Base-by-base conservation (phyloP, 2,113 vertebrate genomes). In the Lota lota region DNA sequence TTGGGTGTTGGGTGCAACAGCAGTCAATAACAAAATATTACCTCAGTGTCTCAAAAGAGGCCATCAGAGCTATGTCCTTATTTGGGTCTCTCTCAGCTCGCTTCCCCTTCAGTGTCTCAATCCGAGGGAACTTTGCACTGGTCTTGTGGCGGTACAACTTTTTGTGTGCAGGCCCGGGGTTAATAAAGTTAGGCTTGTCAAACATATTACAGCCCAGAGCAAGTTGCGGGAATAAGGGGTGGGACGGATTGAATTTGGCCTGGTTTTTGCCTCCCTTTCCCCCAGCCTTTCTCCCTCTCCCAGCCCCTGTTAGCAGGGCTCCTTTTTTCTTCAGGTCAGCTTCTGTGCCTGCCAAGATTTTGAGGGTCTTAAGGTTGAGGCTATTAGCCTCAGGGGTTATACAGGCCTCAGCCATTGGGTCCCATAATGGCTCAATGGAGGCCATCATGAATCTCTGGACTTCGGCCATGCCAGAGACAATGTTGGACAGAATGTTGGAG, bases 21-120 rank as follows among this genome's bases (percentile, higher is more conserved):
- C 92, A 94, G 94, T 93, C 93, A 92, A 93, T 93, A 93, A 94
- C 94, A 93, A 93, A 95, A 94, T 94, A 98, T 99, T 99, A 99
- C 97, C 97, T 99, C 95, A 97, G 96, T 95, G 98, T 99, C 91
- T 99, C 97, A 93, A 96, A 97, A 93, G 97, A 94, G 92, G 94
- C 93, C 93, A 95, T 96, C 93, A 95, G 94, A 87, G 94, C 90
- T 85, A 96, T 92, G 91, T 97, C 95, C 93, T 98, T 98, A 92
- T 93, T 92, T 90, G 94, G 94, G 77, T 98, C 95, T 61, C 94
- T 93, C 83, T 99, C 96, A 80, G 91, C 87, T 83, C 92, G 91
- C 89, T 97, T 98, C 79, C 94, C 94, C 92, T 99, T 99, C 93
- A 94, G 92, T 86, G 96, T 98, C 87, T 99, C 97, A 90, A 99